A percentile compares a stretch with the other conserved stretches of the same genome.
These are phyloP conservation scores for Bufo gargarizans DNA, from an alignment of 2,113 vertebrate species.

Conservation along the genomic window DNA sequence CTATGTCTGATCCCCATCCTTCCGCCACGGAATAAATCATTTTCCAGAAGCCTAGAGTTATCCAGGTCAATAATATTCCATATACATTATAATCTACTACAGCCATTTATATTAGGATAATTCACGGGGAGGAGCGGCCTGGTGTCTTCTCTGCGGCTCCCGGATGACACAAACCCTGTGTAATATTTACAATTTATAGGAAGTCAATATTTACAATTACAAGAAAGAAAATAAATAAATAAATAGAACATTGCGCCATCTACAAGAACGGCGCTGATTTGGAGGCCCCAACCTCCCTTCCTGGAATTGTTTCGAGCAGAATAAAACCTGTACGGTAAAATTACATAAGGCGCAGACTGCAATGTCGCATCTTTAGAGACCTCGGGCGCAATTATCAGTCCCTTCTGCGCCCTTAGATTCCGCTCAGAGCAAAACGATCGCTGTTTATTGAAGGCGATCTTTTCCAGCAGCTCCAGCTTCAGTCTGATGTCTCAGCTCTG, in stretches of 20 bases:
- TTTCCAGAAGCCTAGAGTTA: neutral
- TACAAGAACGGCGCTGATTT: neutral
- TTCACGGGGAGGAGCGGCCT: neutral
- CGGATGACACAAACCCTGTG: neutral
- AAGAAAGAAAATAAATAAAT: neutral
- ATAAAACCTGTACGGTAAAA: neutral
- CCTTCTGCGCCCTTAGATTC: neutral
- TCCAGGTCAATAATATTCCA: no score
- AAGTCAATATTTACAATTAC: neutral
- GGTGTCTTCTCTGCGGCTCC: neutral
- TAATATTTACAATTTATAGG: neutral
- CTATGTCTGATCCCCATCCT: neutral
- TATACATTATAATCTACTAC: neutral
- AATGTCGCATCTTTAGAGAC: neutral
- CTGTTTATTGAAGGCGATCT: neutral
- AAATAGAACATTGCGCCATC: neutral
- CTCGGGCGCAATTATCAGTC: neutral
- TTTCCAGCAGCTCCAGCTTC: neutral
- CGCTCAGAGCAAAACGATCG: neutral
- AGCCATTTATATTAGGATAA: neutral
- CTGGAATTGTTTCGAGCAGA: neutral
- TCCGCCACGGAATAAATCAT: neutral
- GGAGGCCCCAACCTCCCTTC: neutral
- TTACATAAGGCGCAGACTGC: neutral
- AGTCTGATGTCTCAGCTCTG: neutral